Base-by-base conservation (phyloP, 2,113 vertebrate species). In the Cryptotis parvus region DNA sequence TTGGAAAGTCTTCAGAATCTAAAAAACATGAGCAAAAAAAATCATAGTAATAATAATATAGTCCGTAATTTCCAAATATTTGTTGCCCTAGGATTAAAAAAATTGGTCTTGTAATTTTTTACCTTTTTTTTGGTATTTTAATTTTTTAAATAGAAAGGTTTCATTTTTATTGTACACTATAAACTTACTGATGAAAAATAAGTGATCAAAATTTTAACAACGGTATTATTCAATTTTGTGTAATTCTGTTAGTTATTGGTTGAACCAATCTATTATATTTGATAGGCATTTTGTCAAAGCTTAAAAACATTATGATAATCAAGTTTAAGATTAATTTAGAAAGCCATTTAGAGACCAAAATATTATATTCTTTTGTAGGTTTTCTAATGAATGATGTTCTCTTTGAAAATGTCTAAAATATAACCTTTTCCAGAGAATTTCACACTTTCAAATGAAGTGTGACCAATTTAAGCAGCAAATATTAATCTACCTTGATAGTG, bases 1-100 rank as follows among this genome's bases (percentile, higher is more conserved):
- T 94, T 94, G 91, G 85, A 94, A 94, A 86, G 39, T 45, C 77
- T 95, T 91, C 68, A 91, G 39, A 7, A 88, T 96, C 95, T 93
- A n/a, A 88, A 69, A 85, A 90, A 78, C 55, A 16, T 26, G 5
- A 18, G 29, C 8, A 14, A 79, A 86, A 70, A 83, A 37, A 37
- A 52, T 58, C 55, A 58, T 58, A 24, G 78, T 61, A 81, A 61
- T 31, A 69, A 63, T 37, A 68, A 89, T 27, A 16, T 35, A 85
- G 41, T 79, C 29, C 43, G 35, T 77, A 31, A 81, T 91, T 88
- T 92, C 82, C 52, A 93, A 22, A 76, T 92, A 74, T 75, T 79
- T 92, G 15, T 69, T 92, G n/a, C 63, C 52, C 39, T 94, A 74
- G 31, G 35, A 90, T 81, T 92, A 41, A 80, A 93, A 94, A 87